These are phyloP conservation scores for Spondyliosoma cantharus DNA, from an alignment of 2,797 vertebrate genomes.

Conservation along the genomic window DNA sequence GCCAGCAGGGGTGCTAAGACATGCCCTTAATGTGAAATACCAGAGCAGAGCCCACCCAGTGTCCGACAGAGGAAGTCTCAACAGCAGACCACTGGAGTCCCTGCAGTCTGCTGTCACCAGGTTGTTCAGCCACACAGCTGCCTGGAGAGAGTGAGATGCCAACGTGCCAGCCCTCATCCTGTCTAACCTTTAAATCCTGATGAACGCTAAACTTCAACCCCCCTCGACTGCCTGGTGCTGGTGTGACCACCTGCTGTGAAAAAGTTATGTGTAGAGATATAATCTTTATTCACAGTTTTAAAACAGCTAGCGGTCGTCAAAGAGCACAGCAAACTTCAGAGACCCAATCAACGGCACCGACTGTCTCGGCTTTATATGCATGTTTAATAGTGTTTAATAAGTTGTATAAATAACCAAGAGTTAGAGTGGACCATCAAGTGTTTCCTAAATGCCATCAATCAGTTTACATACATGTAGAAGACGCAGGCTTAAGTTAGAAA, in stretches of 20 bases:
- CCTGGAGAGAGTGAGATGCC: constrained; percentile 74
- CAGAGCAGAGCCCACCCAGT: constrained; percentile 71
- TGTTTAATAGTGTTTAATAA: no score
- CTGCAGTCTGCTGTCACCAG: constrained; percentile 68
- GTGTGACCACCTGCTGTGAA: constrained; percentile 33
- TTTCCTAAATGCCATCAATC: no score
- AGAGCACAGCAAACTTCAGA: no score
- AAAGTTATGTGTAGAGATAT: constrained; percentile 3
- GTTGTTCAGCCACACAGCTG: constrained; percentile 51
- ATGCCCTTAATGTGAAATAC: constrained; percentile 80
- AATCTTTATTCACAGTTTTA: not conserved
- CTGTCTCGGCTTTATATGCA: no score
- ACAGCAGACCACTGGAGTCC: constrained; percentile 51
- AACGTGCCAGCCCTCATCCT: constrained; percentile 70
- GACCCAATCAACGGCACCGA: no score
- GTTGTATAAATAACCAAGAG: no score
- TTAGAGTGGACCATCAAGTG: no score
- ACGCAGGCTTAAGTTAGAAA: no score
- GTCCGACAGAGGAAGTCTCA: constrained; percentile 64
- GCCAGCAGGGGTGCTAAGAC: constrained; percentile 54
- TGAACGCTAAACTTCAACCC: constrained; percentile 41
- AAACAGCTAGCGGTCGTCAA: not conserved
- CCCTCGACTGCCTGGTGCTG: constrained; percentile 21
- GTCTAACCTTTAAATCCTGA: constrained; percentile 80
- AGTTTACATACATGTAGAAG: no score